Base-by-base conservation (phyloP, 1,140 invertebrate species). In the Drosophila paulistorum region DNA sequence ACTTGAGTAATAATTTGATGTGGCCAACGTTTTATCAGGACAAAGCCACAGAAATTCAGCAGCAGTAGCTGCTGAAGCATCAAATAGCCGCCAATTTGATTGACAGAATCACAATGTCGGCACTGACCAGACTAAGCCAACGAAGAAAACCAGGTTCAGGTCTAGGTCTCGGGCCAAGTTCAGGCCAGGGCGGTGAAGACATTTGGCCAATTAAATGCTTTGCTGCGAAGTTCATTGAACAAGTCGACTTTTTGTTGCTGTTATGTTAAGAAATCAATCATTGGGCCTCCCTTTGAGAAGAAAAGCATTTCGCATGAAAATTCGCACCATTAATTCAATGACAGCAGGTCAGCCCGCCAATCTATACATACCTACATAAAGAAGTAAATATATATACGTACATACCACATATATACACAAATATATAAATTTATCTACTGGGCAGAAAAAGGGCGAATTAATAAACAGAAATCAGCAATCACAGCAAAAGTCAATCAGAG, bases 381-480 rank as follows among this genome's bases (percentile, higher is more conserved):
- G 17, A 48, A 10, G 20, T 48, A 20, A 2, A 48, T 20, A 20
- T 48, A 20, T 48, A 20, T 7, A 14, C 2, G 10, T 17, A 17
- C 17, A n/a, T 17, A 17, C 17, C 17, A 17, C 17, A 17, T 17
- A 17, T 17, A 17, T 17, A 17, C 17, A 17, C 17, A 17, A 17
- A 17, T 17, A 20, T 17, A 45, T 14, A 45, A 2, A 45, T 14
- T 14, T 45, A 48, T 48, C 45, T 51, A 42, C 63, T 58, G 62
- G 58, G 73, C 41, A 20, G 60, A 63, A 71, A 86, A 70, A 87
- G 79, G 73, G 83, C 69, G 73, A 79, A 68, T 79, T 79, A 86
- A 86, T 87, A 87, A 86, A 79, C 76, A 82, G 72, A 86, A 87
- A 86, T 86, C 83, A 87, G 77, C 65, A 87, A 86, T 86, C 83